Percentiles rank a stretch among this genome's conserved stretches.
These are phyloP conservation scores for Ylistrum balloti DNA, from an alignment of 1,140 invertebrate genomes.

Conservation along the genomic window DNA sequence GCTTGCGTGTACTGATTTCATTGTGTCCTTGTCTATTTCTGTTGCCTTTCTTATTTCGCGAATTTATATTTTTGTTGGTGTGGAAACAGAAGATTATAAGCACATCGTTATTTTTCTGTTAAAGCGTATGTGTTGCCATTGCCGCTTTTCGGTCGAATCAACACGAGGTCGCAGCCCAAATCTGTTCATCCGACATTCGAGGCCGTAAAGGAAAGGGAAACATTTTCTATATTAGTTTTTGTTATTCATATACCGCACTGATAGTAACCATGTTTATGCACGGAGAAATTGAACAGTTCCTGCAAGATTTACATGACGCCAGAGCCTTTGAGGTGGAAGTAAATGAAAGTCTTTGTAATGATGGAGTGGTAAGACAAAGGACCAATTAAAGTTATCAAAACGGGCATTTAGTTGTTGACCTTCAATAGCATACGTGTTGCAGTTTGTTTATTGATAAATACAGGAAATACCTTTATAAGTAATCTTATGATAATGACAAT, in stretches of 20 bases:
- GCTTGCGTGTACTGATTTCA: background rate
- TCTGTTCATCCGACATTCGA: background rate
- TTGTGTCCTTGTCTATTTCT: background rate
- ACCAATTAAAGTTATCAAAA: background rate
- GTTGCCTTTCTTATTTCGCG: background rate
- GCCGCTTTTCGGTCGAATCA: background rate
- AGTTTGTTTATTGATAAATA: background rate
- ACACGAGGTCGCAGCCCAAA: background rate
- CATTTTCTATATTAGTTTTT: background rate
- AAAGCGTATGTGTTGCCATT: background rate
- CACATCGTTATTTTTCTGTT: background rate
- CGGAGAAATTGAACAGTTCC: constrained; percentile 14
- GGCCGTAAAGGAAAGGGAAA: background rate
- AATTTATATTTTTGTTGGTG: background rate
- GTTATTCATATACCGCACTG: background rate
- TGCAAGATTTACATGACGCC: background rate
- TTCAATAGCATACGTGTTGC: background rate
- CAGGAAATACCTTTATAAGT: background rate
- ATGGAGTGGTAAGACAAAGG: background rate
- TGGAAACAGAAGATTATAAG: background rate
- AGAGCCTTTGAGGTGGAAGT: background rate
- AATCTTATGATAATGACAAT: background rate
- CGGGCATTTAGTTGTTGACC: background rate
- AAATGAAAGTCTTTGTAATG: background rate
- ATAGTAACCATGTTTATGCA: constrained; percentile 17